These are phyloP conservation scores for Patella pellucida DNA, from an alignment of 2,888 invertebrate species.

Conservation along the genomic window DNA sequence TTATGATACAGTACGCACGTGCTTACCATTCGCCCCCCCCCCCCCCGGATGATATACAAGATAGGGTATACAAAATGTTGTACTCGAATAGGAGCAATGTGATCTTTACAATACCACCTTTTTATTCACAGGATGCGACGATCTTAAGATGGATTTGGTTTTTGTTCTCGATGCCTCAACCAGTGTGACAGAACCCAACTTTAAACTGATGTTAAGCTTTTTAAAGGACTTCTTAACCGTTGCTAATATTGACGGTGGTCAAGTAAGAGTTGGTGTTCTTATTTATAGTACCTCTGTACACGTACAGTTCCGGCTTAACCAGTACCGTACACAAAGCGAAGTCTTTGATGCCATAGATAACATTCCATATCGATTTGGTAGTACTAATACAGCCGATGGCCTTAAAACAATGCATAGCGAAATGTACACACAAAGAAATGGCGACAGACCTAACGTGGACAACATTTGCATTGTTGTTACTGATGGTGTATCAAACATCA, in stretches of 20 bases:
- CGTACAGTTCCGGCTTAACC: slow-evolving; percentile 55
- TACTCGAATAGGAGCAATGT: no score
- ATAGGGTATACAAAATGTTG: no score
- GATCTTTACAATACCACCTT: neutral
- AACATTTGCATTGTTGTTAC: slow-evolving; percentile 63
- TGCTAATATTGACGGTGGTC: slow-evolving; percentile 52
- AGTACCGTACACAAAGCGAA: slow-evolving; percentile 39
- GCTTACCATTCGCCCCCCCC: no score
- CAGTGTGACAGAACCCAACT: slow-evolving; percentile 54
- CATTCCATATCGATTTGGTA: slow-evolving; percentile 51
- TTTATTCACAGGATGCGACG: slow-evolving; percentile 39
- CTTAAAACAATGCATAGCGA: slow-evolving; percentile 50
- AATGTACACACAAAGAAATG: slow-evolving; percentile 53
- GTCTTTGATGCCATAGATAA: slow-evolving; percentile 48
- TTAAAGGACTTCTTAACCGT: slow-evolving; percentile 45
- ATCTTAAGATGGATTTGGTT: slow-evolving; percentile 50
- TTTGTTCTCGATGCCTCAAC: slow-evolving; percentile 63
- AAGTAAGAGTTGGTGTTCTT: slow-evolving; percentile 59
- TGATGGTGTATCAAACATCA: slow-evolving; percentile 66
- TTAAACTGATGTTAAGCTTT: slow-evolving; percentile 47
- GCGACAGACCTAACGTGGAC: slow-evolving; percentile 53
- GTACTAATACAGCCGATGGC: slow-evolving; percentile 64
- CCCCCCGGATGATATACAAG: no score
- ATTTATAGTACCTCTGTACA: slow-evolving; percentile 52
- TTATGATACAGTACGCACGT: no score